Conservation (phyloP, 1,140 invertebrate species). For the Oreohelix idahoensis region DNA sequence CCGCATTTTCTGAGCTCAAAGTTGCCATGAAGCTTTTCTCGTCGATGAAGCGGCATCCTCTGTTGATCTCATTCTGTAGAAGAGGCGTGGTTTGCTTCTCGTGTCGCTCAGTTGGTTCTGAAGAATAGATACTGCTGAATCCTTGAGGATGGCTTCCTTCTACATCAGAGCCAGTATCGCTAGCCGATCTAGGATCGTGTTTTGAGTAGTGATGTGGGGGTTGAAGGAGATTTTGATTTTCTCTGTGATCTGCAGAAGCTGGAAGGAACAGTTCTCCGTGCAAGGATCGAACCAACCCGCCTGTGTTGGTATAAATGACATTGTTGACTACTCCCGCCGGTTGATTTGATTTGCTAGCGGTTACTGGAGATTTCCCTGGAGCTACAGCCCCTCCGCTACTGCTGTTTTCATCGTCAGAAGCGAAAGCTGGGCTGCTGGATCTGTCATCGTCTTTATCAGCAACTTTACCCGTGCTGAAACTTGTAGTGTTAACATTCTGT, state of each 20-base stretch:
- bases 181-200: slow-evolving; percentile 7
- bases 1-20: slow-evolving; percentile 67
- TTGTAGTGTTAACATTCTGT: slow-evolving; percentile 56
- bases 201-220: slow-evolving; percentile 19
- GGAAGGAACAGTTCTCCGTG: slow-evolving; percentile 20
- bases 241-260: not conserved
- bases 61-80: slow-evolving; percentile 54
- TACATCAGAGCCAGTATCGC: slow-evolving; percentile 26
- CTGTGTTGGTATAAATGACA: slow-evolving; percentile 23
- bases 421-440: slow-evolving; percentile 94
- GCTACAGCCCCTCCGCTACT: slow-evolving; percentile 65
- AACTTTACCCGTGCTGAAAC: slow-evolving; percentile 62
- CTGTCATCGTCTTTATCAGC: slow-evolving; percentile 82
- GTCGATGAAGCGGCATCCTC: slow-evolving; percentile 68
- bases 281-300: slow-evolving; percentile 32
- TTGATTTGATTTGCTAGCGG: slow-evolving; percentile 20
- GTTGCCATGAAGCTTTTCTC: slow-evolving; percentile 65
- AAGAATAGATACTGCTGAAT: slow-evolving; percentile 28
- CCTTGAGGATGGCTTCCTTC: slow-evolving; percentile 21
- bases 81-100: slow-evolving; percentile 45
- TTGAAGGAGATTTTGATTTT: not conserved
- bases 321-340: slow-evolving; percentile 60
- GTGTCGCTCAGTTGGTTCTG: slow-evolving; percentile 9
- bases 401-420: slow-evolving; percentile 86
- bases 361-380: slow-evolving; percentile 42